Evolutionary conservation across 2,888 invertebrate species (phyloP).

Genomic region (Helobdella robusta): DNA sequence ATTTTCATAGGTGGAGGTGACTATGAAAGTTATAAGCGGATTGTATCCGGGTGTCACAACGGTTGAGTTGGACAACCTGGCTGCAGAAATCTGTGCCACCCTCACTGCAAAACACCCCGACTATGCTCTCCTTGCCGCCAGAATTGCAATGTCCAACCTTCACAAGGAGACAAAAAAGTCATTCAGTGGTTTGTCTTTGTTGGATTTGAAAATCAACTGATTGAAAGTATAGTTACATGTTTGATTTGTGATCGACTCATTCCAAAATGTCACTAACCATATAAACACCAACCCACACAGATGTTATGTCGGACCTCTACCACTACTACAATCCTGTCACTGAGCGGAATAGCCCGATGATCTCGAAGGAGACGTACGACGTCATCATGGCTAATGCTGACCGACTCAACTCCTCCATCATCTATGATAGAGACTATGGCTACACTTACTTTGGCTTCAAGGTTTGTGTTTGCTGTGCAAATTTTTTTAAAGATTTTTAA

Average conservation of each 20-base stretch:
- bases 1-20: conserved; percentile 50
- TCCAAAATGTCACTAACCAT: neutral
- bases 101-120: conserved; percentile 96
- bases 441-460: conserved; percentile 98
- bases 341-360: conserved; percentile 67
- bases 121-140: conserved; percentile 64
- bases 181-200: conserved; percentile 62
- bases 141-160: conserved; percentile 90
- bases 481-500: no score
- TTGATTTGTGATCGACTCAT: neutral
- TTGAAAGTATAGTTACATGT: no score
- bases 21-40: conserved; percentile 77
- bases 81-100: conserved; percentile 95
- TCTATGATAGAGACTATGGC: conserved; percentile 88
- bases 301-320: conserved; percentile 79
- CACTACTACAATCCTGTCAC: conserved; percentile 65
- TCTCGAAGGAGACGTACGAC: conserved; percentile 70
- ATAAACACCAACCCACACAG: no score
- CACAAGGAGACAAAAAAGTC: conserved; percentile 94
- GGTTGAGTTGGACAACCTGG: conserved; percentile 88
- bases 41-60: conserved; percentile 93
- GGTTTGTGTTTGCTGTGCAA: no score
- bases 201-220: neutral
- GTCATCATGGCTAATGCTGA: conserved; percentile 77
- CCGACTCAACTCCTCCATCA: conserved; percentile 80